Conservation (phyloP, 2,113 vertebrate species). For the Malurus melanocephalus region DNA sequence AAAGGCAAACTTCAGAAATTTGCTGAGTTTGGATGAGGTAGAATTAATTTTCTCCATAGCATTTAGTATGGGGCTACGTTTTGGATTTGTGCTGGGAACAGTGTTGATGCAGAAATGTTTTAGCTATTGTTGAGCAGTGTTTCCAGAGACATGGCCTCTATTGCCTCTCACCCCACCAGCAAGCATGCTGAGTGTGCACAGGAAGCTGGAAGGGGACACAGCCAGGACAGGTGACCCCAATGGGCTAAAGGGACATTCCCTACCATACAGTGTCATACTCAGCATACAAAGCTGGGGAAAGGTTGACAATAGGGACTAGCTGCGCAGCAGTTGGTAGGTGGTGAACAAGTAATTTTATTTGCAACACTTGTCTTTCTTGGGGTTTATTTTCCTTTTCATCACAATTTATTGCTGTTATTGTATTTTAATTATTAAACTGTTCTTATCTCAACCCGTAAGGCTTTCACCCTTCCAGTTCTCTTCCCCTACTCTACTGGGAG, state of each 20-base stretch:
- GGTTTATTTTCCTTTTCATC: not conserved
- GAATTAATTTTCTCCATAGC: not conserved
- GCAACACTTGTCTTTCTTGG: not conserved
- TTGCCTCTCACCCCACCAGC: not conserved
- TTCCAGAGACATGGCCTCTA: not conserved
- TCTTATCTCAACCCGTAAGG: not conserved
- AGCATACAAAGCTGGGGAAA: not conserved
- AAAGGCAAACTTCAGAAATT: not conserved
- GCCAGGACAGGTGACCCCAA: not conserved
- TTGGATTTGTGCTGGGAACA: not conserved
- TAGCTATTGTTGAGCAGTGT: not conserved
- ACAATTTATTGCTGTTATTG: not conserved
- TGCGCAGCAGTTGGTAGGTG: not conserved
- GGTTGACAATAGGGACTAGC: not conserved
- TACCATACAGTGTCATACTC: not conserved
- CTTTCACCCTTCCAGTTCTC: not conserved
- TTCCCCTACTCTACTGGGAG: not conserved
- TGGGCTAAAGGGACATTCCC: not conserved
- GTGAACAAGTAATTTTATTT: not conserved
- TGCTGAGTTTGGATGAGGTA: not conserved
- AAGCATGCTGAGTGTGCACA: not conserved
- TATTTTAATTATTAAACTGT: not conserved
- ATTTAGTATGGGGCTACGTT: not conserved
- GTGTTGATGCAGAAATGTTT: not conserved
- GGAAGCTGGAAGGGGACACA: not conserved